phyloP scores from a whole-genome alignment of 2,113 vertebrate species.

The Protobothrops mucrosquamatus region DNA sequence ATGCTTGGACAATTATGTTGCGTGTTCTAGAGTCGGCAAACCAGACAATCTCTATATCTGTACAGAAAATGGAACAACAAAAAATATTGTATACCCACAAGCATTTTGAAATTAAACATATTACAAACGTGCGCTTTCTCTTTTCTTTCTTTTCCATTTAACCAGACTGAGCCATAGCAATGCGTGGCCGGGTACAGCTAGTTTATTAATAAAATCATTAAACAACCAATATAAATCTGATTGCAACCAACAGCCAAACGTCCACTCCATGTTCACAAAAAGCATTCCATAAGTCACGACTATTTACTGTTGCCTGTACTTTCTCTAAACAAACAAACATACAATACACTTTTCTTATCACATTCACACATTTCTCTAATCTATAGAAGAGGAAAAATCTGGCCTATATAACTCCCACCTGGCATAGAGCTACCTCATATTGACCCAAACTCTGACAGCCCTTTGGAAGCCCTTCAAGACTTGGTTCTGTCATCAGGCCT shows the following conservation, averaged over 20 bases:
- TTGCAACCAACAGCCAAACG: neutral
- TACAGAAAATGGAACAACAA: too few species aligned
- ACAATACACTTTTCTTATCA: neutral
- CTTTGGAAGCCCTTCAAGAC: neutral
- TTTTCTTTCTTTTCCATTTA: too few species aligned
- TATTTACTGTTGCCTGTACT: neutral
- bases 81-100: too few species aligned
- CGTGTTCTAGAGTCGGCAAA: too few species aligned
- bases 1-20: too few species aligned
- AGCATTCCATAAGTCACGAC: neutral
- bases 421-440: neutral
- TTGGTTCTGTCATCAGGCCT: neutral
- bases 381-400: neutral
- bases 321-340: neutral
- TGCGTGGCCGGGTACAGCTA: too few species aligned
- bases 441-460: neutral
- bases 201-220: neutral
- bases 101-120: too few species aligned
- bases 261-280: neutral
- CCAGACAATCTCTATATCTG: too few species aligned
- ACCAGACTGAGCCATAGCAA: too few species aligned
- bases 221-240: neutral
- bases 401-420: neutral
- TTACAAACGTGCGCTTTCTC: too few species aligned
- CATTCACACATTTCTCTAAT: neutral